Base-by-base conservation (phyloP, 2,113 vertebrate genomes). In the Crotalus viridis region DNA sequence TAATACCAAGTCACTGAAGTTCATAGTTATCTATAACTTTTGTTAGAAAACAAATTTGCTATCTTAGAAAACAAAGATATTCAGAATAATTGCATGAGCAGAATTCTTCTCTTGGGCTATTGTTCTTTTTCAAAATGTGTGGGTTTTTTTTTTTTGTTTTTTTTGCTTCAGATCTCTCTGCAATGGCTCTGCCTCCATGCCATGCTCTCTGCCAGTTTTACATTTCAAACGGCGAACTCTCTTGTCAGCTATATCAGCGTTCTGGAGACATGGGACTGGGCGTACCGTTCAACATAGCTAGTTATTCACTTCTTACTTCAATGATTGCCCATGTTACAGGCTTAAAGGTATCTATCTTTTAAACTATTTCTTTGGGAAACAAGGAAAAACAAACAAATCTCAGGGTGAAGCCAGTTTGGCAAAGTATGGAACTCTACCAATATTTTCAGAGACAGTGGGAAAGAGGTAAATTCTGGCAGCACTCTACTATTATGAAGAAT, bases 161-260 rank as follows among this genome's bases (percentile, higher is more conserved):
- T 57, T 92, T 5, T 48, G 5, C 13, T 52, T 91, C 95, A 99
- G 99, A 99, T 97, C 95, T 99, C 90, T 98, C 98, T 59, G 94
- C 96, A 93, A 99, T 99, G 99, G 99, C 98, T 5, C 96, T 99
- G 93, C 99, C 99, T 15, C 99, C 99, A 0, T 99, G 99, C 95
- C 99, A 99, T 12, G 98, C 98, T 85, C 98, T 99, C 59, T 99
- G 99, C 95, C 99, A 99, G 97, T 99, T 99, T 97, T 99, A 99
- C 3, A 98, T 99, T 92, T 96, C 97, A 0, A 97, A 99, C 0
- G 98, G 98, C 3, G 99, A 99, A 97, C 93, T 99, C 91, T 99
- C 99, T 0, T 99, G 99, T 95, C 99, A 99, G 96, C 97, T 99
- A 81, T 99, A 99, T 96, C 99, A 99, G 97, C 97, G 99, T 88